A percentile compares a stretch with the other conserved stretches of the same genome.
Conservation (phyloP, 2,797 vertebrate genomes). For the Enteromius afrohamiltoni region DNA sequence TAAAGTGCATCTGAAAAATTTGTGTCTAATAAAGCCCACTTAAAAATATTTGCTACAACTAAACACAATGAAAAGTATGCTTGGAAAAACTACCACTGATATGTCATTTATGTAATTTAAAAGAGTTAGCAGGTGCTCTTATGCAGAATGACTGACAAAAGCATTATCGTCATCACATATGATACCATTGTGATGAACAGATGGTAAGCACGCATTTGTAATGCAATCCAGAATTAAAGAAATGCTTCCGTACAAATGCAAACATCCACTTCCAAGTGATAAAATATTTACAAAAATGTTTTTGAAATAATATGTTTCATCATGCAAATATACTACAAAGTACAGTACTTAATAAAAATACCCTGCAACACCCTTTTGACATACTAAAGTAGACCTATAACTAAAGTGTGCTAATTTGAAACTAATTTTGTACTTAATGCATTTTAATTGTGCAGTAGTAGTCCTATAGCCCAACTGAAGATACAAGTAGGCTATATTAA, state of each 20-base stretch:
- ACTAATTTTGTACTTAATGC: no score
- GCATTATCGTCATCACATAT: neutral
- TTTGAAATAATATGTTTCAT: no score
- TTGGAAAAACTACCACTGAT: conserved; percentile 2
- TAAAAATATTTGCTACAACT: neutral
- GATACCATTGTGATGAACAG: neutral
- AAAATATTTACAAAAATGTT: no score
- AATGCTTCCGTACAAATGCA: neutral
- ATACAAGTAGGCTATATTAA: no score
- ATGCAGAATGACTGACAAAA: conserved; percentile 4
- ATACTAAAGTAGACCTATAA: no score
- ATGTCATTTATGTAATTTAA: neutral
- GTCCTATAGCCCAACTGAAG: no score
- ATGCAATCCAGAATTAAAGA: neutral
- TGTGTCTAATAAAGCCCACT: neutral
- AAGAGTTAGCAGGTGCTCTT: conserved; percentile 1
- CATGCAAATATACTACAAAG: no score
- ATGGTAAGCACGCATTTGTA: neutral
- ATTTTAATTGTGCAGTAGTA: no score
- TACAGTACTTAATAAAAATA: no score
- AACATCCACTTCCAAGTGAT: neutral
- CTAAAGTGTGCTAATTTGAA: no score
- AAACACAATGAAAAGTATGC: neutral
- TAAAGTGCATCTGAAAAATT: conserved; percentile 36
- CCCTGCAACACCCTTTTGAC: no score